Evolutionary conservation across 1,140 invertebrate genomes (phyloP), one percentile per base, ranked within the genome.

Genomic region (Leptestheria dahalacensis): DNA sequence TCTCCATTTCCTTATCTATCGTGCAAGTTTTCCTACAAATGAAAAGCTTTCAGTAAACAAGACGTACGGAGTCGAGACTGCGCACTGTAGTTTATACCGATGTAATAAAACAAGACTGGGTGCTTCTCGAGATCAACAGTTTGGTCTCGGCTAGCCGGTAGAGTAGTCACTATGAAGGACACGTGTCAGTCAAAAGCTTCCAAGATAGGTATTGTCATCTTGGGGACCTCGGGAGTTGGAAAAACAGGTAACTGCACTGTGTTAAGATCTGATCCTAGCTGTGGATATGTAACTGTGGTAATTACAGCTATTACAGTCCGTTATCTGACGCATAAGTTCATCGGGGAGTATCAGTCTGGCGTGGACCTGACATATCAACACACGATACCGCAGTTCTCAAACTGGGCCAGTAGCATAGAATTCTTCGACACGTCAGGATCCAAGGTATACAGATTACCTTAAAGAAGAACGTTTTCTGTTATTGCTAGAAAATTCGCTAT

Each of bases 301-400:
- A 69, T 84, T 84, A 62, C 79, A 87, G 84, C 84, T 66, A 81
- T 86, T 57, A 83, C 84, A 51, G 85, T 87, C 53, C 79, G 85
- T 60, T 86, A 86, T 68, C 70, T 87, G 65, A 86, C 85, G 21
- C 83, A 84, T 70, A 73, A 84, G 63, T 87, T 84, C 67, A 86
- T 87, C 64, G 84, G 85, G 55, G 85, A 87, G 74, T 87, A 87
- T 74, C 84, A 83, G 71, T 86, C 84, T 33, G 53, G 53, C 18
- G 28, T 41, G 21, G 53, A 56, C 10, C 23, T 56, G 53, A 56
- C 28, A 9, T 56, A 56, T 41, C 53, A 56, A n/a, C 41, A 56
- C 24, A 56, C 3, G 0, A 28, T 56, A 20, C 53, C 53, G 15
- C 41, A 56, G 12, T 56, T 26, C 26, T 20, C 26, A 12, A 28